A percentile compares a stretch with the other conserved stretches of the same genome.
Evolutionary conservation across 2,113 vertebrate genomes (phyloP).

Genomic region (Columbina picui): DNA sequence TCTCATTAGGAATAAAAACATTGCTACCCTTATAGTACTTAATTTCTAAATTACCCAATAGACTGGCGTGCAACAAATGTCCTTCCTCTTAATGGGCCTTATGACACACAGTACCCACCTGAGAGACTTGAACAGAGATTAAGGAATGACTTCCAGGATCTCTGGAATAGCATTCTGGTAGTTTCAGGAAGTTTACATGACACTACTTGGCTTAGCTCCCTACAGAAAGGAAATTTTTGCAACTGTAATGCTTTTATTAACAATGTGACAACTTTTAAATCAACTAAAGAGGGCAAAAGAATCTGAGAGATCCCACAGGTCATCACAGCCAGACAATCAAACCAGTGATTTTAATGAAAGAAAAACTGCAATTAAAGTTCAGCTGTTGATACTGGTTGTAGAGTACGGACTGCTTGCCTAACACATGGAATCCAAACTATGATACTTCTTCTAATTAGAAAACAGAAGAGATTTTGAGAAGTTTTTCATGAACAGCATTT

Average conservation of each 20-base stretch:
- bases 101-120: rapidly evolving
- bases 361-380: neutral
- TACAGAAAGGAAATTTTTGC: neutral
- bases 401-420: neutral
- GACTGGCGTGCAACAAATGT: neutral
- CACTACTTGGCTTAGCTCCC: neutral
- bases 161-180: neutral
- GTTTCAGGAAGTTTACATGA: neutral
- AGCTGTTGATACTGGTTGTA: neutral
- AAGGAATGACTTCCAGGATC: neutral
- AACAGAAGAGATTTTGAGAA: neutral
- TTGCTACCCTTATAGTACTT: neutral
- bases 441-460: neutral
- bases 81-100: neutral
- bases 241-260: neutral
- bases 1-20: neutral
- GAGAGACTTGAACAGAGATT: neutral
- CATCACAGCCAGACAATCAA: neutral
- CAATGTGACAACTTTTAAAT: neutral
- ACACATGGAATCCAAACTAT: neutral
- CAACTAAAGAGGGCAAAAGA: neutral
- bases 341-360: neutral
- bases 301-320: neutral
- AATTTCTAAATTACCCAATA: neutral
- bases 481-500: neutral